Base-by-base conservation (phyloP, 2,888 invertebrate genomes). In the Acrobasis consociella region DNA sequence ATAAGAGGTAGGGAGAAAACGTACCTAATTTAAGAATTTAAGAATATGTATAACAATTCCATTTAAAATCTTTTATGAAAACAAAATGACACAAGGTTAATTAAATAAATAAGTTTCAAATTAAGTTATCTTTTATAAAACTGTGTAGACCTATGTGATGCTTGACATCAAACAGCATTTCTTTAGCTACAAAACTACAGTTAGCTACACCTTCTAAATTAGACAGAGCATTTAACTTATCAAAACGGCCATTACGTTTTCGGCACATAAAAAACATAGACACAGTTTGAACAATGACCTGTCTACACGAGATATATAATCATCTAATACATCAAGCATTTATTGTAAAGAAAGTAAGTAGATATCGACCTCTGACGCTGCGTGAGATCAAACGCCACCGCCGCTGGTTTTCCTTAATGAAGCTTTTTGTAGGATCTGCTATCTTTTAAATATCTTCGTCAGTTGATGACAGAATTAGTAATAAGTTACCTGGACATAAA, bases 361-460 rank as follows among this genome's bases (percentile, higher is more conserved):
- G 9, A 11, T 42, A 42, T 42, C 42, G 42, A 60, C 51, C 60
- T 17, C 11, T 39, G 50, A 15, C 46, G 15, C 17, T 46, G 17
- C 58, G 9, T n/a, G 16, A 60, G 38, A 63, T 69, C 68, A 70
- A 68, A 68, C 65, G 62, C 63, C 61, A 64, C 66, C 66, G 67
- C 64, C 67, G 62, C 60, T 55, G 16, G 53, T 62, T 64, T 64
- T 63, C 62, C 64, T 64, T 71, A 71, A 68, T 73, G 67, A 69
- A 71, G 64, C 68, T 70, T 70, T 69, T 75, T 71, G 68, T 70
- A 66, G 65, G 56, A 63, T 67, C 67, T 64, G 65, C 71, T 72
- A 66, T 67, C 69, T 72, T 68, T 73, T 69, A 68, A 68, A 74
- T 69, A 63, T 67, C 69, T 69, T 68, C 65, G 67, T 69, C 70